phyloP scores from a whole-genome alignment of 2,797 vertebrate species.

The Amniataba percoides region DNA sequence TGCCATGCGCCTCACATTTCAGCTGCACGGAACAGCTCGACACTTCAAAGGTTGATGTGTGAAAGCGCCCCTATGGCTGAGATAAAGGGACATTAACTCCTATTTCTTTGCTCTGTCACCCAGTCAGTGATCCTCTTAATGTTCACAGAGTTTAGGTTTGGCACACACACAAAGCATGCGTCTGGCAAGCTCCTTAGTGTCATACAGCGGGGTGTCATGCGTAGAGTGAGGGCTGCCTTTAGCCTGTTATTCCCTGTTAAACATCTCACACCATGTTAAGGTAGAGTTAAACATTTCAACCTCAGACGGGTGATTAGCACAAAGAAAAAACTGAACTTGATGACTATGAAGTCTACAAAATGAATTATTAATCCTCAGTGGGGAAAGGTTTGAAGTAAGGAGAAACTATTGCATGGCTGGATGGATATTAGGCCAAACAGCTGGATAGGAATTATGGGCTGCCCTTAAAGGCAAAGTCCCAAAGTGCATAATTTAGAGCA shows the following conservation, averaged over 20 bases:
- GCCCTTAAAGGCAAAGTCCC: slow-evolving; percentile 71
- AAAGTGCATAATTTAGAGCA: slow-evolving; percentile 74
- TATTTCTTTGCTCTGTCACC: slow-evolving; percentile 79
- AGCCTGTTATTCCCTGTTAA: slow-evolving; percentile 73
- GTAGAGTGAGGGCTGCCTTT: slow-evolving; percentile 72
- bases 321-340: slow-evolving; percentile 54
- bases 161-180: slow-evolving; percentile 79
- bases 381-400: slow-evolving; percentile 60
- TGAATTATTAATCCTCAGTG: slow-evolving; percentile 73
- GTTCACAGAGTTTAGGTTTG: slow-evolving; percentile 82
- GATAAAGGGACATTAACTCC: slow-evolving; percentile 83
- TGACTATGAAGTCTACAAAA: slow-evolving; percentile 57
- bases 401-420: slow-evolving; percentile 56
- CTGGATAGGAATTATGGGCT: slow-evolving; percentile 73
- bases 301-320: slow-evolving; percentile 68
- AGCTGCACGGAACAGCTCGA: slow-evolving; percentile 61
- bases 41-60: slow-evolving; percentile 75
- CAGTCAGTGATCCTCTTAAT: slow-evolving; percentile 83
- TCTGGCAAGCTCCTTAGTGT: slow-evolving; percentile 77
- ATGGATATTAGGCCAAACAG: slow-evolving; percentile 72
- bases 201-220: slow-evolving; percentile 76
- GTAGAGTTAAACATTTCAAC: slow-evolving; percentile 62
- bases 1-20: slow-evolving; percentile 69
- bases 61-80: slow-evolving; percentile 76
- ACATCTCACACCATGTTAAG: slow-evolving; percentile 67